Percentiles rank a stretch among this genome's conserved stretches.
These are phyloP conservation scores for Drosophila affinis DNA, from an alignment of 2,888 invertebrate species.

Conservation along the genomic window DNA sequence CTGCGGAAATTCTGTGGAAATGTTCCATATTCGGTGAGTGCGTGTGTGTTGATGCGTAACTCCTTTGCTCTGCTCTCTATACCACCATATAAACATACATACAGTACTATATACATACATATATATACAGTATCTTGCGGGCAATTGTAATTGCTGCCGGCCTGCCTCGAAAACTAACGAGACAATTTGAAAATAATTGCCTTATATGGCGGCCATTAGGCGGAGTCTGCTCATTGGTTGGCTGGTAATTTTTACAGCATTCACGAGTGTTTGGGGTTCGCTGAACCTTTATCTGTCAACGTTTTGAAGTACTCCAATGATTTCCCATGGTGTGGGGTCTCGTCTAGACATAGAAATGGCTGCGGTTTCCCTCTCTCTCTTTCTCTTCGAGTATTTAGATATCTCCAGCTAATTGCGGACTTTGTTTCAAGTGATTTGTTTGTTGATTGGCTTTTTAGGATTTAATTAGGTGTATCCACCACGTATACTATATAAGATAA, in stretches of 20 bases:
- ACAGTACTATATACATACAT: constrained; percentile 3
- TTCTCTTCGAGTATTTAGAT: not conserved
- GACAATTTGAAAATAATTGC: constrained; percentile 79
- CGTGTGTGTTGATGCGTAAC: constrained; percentile 70
- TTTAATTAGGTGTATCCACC: constrained; percentile 31
- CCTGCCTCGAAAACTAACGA: constrained; percentile 69
- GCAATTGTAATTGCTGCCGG: constrained; percentile 69
- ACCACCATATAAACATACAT: not conserved
- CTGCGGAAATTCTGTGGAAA: constrained; percentile 19
- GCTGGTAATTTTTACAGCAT: constrained; percentile 19
- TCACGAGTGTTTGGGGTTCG: constrained; percentile 62
- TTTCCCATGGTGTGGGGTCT: constrained; percentile 55
- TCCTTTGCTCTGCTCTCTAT: constrained; percentile 35
- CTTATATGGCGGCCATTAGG: constrained; percentile 70
- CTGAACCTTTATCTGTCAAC: constrained; percentile 73
- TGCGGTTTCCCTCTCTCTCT: constrained; percentile 42
- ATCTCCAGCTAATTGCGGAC: constrained; percentile 51
- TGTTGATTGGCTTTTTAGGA: constrained; percentile 38
- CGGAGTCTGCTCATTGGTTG: constrained; percentile 63
- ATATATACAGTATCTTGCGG: constrained; percentile 53
- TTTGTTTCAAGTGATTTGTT: constrained; percentile 53
- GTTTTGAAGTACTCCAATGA: constrained; percentile 42
- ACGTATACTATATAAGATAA: not conserved
- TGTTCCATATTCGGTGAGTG: constrained; percentile 37
- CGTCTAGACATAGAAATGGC: constrained; percentile 23